Evolutionary conservation across 2,113 vertebrate species (phyloP).

Genomic region (Motacilla tschutschensis): DNA sequence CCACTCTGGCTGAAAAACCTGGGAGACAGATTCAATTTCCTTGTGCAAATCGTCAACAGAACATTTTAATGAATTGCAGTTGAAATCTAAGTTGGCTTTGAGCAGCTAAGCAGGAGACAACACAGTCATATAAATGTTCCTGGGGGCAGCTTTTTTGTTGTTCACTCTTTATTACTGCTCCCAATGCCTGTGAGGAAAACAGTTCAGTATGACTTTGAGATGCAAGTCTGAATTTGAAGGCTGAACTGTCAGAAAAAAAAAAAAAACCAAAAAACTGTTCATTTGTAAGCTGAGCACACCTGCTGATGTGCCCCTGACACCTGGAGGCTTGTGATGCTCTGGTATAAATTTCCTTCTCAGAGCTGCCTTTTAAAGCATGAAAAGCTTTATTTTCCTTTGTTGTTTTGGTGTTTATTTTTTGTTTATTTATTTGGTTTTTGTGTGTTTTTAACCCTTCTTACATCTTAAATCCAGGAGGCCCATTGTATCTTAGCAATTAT

Average conservation of each 20-base stretch:
- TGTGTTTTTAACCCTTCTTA: neutral
- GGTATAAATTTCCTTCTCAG: neutral
- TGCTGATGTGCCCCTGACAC: neutral
- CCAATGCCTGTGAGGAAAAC: neutral
- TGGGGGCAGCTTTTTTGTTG: neutral
- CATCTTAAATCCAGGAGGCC: neutral
- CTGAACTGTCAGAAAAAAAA: neutral
- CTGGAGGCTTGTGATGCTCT: neutral
- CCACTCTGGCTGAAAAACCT: neutral
- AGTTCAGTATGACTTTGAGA: neutral
- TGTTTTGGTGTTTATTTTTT: neutral
- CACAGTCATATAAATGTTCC: neutral
- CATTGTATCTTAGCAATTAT: neutral
- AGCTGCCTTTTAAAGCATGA: neutral
- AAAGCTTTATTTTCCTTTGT: neutral
- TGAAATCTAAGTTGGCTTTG: neutral
- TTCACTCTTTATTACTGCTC: neutral
- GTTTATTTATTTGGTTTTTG: neutral
- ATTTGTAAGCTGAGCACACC: neutral
- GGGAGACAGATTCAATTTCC: neutral
- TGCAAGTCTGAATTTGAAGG: conserved; percentile 6
- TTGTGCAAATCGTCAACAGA: neutral
- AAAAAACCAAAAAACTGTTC: neutral
- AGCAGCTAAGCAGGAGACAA: neutral
- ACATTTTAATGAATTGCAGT: neutral